Base-by-base conservation (phyloP, 1,140 invertebrate species). In the Pogonus chalceus region DNA sequence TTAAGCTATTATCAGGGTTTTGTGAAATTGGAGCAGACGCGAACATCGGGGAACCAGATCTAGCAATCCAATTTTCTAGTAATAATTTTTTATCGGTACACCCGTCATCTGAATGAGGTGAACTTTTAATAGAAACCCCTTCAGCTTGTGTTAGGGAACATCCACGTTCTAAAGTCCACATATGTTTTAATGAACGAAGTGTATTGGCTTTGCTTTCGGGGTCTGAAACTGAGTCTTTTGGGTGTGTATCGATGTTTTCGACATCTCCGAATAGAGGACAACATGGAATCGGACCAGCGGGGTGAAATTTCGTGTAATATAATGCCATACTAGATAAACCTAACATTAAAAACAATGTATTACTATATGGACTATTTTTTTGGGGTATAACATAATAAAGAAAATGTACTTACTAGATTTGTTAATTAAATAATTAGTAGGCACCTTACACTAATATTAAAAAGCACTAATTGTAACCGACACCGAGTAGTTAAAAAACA, bases 271-370 rank as follows among this genome's bases (percentile, higher is more conserved):
- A 72, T 18, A 62, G 60, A 2, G 47, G 47, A 49, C 56, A 58
- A 20, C 53, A 35, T 24, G 54, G 23, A 26, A 76, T 74, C 26
- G 72, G 69, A 23, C 69, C 72, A 58, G 74, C 72, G 14, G 73
- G 73, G 62, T 82, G 79, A 62, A 83, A 84, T 62, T 77, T 82
- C 61, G 76, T 76, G 57, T 83, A 82, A 60, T 84, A 85, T 2
- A 84, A 62, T 2, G 79, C 60, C 78, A 85, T 81, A 57, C 79
- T 78, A 14, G 65, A 60, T 48, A 84, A 63, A 23, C 80, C 76
- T 79, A 56, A n/a, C n/a, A n/a, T n/a, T n/a, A 52, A 65, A 65
- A 64, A 54, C 24, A 49, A 53, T 49, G 18, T 43, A 46, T 12
- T 54, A 21, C 20, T 46, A 24, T 43, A 52, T 21, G n/a, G n/a